Conservation (phyloP, 2,113 vertebrate species). For the Scolopax mira region DNA sequence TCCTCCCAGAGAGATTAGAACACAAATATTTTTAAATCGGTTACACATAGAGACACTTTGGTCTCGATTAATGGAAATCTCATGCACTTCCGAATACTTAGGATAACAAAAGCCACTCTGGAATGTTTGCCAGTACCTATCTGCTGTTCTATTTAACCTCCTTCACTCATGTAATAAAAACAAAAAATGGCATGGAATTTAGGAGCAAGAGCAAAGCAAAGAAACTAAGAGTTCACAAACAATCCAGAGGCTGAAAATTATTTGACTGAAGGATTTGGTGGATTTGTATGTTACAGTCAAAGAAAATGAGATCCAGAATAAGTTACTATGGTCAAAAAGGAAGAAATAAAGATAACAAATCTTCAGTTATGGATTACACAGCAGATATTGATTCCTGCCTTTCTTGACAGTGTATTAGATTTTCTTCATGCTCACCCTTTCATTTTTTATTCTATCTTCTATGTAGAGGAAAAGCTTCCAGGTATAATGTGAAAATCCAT, state of each 20-base stretch:
- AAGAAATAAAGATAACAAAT: neutral
- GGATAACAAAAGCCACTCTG: neutral
- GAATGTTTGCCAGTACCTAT: neutral
- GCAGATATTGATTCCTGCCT: neutral
- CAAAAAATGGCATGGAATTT: neutral
- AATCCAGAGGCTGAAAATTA: neutral
- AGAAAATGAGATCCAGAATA: neutral
- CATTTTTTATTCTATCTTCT: neutral
- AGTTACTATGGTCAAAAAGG: rapidly evolving
- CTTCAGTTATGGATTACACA: neutral
- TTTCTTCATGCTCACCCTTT: neutral
- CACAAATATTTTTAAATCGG: neutral
- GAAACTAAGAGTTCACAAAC: neutral
- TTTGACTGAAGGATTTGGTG: neutral
- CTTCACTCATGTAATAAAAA: neutral
- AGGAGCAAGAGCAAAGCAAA: neutral
- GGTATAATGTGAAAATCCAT: neutral
- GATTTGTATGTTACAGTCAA: neutral
- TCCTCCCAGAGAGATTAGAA: neutral
- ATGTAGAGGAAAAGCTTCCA: neutral
- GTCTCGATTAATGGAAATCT: neutral
- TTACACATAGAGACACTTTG: neutral
- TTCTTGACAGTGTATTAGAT: neutral
- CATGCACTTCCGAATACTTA: neutral
- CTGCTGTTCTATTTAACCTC: neutral